Percentiles rank a stretch among this genome's conserved stretches.
Evolutionary conservation across 2,888 invertebrate genomes (phyloP).

Genomic region (Podabrus alpinus): DNA sequence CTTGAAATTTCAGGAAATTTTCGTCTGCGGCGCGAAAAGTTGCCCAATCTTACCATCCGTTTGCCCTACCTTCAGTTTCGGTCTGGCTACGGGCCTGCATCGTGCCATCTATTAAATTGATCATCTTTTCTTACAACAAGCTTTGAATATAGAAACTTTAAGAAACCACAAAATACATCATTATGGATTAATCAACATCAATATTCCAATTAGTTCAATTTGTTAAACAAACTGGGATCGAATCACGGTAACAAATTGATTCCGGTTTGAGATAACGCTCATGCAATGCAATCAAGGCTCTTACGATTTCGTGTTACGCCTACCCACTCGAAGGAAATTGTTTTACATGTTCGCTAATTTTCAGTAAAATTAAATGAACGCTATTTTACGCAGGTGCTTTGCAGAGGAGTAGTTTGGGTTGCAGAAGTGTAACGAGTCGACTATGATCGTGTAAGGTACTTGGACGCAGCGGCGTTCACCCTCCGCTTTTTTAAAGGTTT

Average conservation of each 20-base stretch:
- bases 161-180: not conserved
- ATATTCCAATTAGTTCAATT: not conserved
- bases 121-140: not conserved
- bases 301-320: not conserved
- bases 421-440: not conserved
- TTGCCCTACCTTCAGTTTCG: too few relatives aligned
- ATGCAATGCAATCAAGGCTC: not conserved
- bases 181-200: not conserved
- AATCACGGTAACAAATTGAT: not conserved
- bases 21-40: too few relatives aligned
- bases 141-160: not conserved
- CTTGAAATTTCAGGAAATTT: too few relatives aligned
- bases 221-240: not conserved
- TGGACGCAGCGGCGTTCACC: not conserved
- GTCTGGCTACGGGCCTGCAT: too few relatives aligned
- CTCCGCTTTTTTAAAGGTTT: not conserved
- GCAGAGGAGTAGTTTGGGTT: not conserved
- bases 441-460: not conserved
- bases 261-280: not conserved
- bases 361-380: not conserved
- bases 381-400: too few relatives aligned
- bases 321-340: not conserved
- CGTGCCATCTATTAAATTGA: not conserved
- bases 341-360: not conserved
- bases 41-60: too few relatives aligned